phyloP scores from a whole-genome alignment of 2,113 vertebrate species.

The Paedocypris sp. region DNA sequence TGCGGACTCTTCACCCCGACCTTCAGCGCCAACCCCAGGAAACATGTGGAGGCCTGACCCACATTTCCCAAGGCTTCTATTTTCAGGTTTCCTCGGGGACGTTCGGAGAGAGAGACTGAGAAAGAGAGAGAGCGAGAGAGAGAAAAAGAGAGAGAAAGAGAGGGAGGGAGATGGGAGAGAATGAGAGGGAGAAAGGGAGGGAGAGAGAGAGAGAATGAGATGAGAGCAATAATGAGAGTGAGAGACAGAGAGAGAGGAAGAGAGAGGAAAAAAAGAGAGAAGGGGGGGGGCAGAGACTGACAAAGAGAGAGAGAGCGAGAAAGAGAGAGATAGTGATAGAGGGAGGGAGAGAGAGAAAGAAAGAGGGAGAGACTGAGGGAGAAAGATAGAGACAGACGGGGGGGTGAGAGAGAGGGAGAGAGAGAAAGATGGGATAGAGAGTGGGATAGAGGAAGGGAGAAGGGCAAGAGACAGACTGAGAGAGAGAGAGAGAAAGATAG shows the following conservation, averaged over 20 bases:
- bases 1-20: background rate
- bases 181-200: constrained; percentile 22
- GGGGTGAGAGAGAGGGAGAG: constrained; percentile 38
- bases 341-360: no score
- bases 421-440: constrained; percentile 29
- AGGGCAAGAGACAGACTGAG: no score
- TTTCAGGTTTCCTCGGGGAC: constrained; percentile 58
- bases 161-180: background rate
- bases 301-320: constrained; percentile 34
- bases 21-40: background rate
- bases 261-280: background rate
- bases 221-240: no score
- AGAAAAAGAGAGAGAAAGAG: no score
- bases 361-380: background rate
- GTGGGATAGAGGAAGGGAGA: no score
- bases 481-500: constrained; percentile 38
- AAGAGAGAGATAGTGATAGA: constrained; percentile 32
- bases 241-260: no score
- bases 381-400: background rate
- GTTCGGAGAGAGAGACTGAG: constrained; percentile 36
- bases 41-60: constrained; percentile 51
- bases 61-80: constrained; percentile 60
- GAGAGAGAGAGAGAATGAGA: constrained; percentile 37
- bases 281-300: no score
- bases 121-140: constrained; percentile 30